A percentile compares a stretch with the other conserved stretches of the same genome.
Evolutionary conservation across 2,113 vertebrate genomes (phyloP).

Genomic region (Lasiurus cinereus): DNA sequence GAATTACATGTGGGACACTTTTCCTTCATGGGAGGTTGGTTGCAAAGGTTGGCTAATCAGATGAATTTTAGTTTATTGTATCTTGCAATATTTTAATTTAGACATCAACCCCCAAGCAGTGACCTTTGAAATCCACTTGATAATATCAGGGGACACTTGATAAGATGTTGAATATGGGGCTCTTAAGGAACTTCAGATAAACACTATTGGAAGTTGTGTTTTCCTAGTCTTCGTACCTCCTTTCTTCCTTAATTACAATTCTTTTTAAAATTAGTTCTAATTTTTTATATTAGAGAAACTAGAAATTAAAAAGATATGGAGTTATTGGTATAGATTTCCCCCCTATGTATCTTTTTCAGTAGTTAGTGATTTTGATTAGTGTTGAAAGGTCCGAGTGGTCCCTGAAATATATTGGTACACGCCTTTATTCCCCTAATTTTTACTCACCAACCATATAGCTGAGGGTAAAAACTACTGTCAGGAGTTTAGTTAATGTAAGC

Average conservation of each 20-base stretch:
- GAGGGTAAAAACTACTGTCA: neutral
- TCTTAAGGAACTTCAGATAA: slow-evolving; percentile 47
- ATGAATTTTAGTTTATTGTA: slow-evolving; percentile 31
- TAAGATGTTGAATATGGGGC: slow-evolving; percentile 20
- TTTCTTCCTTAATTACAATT: slow-evolving; percentile 27
- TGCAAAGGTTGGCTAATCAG: too few relatives aligned
- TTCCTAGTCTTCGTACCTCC: slow-evolving; percentile 9
- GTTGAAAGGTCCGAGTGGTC: slow-evolving; percentile 8
- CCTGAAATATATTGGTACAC: neutral
- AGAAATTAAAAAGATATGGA: neutral
- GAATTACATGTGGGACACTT: slow-evolving; percentile 27
- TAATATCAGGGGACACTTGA: slow-evolving; percentile 19
- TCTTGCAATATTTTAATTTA: slow-evolving; percentile 42
- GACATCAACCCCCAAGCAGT: neutral
- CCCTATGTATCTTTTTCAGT: neutral
- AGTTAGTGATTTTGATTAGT: slow-evolving; percentile 6
- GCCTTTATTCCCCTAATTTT: slow-evolving; percentile 28
- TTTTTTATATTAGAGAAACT: slow-evolving; percentile 43
- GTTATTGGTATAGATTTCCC: slow-evolving; percentile 40
- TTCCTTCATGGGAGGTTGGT: slow-evolving; percentile 10
- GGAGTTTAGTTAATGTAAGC: slow-evolving; percentile 19
- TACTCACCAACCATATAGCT: neutral
- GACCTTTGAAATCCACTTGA: neutral
- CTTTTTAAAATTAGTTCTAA: slow-evolving; percentile 9
- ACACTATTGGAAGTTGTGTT: slow-evolving; percentile 44